Evolutionary conservation across 1,140 invertebrate genomes (phyloP).

Genomic region (Reticulitermes speratus): DNA sequence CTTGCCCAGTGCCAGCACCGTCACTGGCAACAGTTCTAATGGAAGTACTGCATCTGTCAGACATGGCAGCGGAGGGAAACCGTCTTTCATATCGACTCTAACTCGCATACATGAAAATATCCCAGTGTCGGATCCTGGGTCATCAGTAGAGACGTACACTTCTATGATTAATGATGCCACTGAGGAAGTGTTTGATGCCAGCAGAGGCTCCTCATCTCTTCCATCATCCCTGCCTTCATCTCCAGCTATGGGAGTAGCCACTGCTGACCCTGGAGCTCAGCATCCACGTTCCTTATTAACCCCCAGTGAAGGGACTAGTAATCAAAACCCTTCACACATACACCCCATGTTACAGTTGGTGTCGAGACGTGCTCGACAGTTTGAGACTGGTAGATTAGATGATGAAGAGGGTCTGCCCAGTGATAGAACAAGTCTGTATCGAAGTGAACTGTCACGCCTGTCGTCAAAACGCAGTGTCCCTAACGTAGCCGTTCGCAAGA

Average conservation of each 20-base stretch:
- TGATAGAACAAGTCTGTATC: conserved; percentile 65
- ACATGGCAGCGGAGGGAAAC: background rate
- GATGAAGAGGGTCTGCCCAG: conserved; percentile 57
- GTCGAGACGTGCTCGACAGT: conserved; percentile 68
- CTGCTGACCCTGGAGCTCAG: background rate
- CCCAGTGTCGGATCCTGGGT: conserved; percentile 47
- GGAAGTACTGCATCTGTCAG: conserved; percentile 21
- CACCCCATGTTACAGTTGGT: conserved; percentile 58
- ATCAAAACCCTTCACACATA: background rate
- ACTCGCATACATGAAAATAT: conserved; percentile 64
- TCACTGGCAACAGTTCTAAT: conserved; percentile 36
- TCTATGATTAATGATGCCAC: conserved; percentile 38
- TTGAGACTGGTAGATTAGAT: conserved; percentile 60
- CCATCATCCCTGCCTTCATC: conserved; percentile 42
- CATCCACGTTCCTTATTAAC: background rate
- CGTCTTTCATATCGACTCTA: conserved; percentile 56
- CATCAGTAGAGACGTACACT: conserved; percentile 42
- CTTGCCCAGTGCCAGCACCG: conserved; percentile 24
- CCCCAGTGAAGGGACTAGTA: background rate
- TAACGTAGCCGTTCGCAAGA: conserved; percentile 69
- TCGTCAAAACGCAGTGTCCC: conserved; percentile 67
- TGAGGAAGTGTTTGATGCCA: conserved; percentile 40
- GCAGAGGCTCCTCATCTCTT: conserved; percentile 43
- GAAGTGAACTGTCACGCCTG: conserved; percentile 70
- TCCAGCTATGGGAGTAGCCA: background rate